These are phyloP conservation scores for Sphaeramia orbicularis DNA, from an alignment of 2,797 vertebrate genomes.

Conservation along the genomic window DNA sequence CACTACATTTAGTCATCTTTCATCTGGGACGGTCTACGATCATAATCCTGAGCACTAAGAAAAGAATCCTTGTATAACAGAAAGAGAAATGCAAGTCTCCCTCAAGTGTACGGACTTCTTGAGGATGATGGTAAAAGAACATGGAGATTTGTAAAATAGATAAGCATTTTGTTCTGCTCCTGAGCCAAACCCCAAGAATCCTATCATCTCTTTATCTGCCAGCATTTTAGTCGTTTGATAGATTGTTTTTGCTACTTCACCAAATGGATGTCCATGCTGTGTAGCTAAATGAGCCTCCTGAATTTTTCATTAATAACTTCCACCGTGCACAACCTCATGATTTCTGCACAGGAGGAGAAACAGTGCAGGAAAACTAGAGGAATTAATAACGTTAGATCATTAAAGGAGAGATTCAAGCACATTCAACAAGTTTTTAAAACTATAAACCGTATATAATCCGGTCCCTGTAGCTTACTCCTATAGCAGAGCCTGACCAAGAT, in stretches of 20 bases:
- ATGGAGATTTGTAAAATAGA: background rate
- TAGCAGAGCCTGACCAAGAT: no score
- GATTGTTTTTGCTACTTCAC: background rate
- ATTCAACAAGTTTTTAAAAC: background rate
- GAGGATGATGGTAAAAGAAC: no score
- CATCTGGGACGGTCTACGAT: no score
- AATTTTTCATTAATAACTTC: constrained; percentile 33
- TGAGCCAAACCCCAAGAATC: background rate
- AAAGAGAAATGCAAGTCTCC: no score
- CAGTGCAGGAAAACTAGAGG: background rate
- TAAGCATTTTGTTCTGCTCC: background rate
- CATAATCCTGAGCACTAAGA: no score
- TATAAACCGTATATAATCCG: background rate
- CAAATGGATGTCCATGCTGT: constrained; percentile 28
- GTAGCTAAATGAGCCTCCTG: constrained; percentile 30
- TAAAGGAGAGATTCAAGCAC: background rate
- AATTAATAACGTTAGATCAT: background rate
- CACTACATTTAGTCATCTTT: no score
- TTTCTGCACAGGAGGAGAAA: constrained; percentile 15
- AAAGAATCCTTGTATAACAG: no score
- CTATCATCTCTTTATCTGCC: constrained; percentile 3
- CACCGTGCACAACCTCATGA: constrained; percentile 2
- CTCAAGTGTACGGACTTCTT: no score
- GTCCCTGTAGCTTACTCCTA: no score
- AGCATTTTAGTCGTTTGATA: constrained; percentile 12